phyloP scores from a whole-genome alignment of 92 coral and sea anemone genomes.

The Heteractis magnifica region DNA sequence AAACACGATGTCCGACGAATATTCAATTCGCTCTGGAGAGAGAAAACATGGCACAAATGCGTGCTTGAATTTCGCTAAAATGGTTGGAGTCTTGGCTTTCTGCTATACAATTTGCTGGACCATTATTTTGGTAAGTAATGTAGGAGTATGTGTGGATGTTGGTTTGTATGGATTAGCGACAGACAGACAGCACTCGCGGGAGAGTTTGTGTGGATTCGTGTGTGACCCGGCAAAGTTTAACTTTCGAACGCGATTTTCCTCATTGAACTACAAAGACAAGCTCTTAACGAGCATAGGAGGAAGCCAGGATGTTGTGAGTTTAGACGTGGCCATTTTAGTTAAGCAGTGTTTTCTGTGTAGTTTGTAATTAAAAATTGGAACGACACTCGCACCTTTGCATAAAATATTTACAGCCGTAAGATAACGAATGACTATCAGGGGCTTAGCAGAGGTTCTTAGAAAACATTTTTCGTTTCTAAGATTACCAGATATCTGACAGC shows the following conservation, averaged over 20 bases:
- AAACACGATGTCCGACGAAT: constrained; percentile 74
- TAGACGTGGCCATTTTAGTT: neutral
- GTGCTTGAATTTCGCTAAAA: constrained; percentile 82
- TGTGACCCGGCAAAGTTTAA: too few species aligned
- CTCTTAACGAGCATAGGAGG: neutral
- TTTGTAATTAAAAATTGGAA: neutral
- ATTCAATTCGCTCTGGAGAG: constrained; percentile 41
- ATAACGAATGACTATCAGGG: neutral
- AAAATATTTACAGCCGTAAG: neutral
- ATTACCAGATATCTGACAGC: neutral
- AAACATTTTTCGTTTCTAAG: neutral
- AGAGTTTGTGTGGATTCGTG: neutral
- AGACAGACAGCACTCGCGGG: constrained; percentile 11
- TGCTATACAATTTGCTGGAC: constrained; percentile 90
- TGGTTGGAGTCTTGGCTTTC: constrained; percentile 80
- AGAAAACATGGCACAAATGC: constrained; percentile 53
- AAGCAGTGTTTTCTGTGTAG: neutral
- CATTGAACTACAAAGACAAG: too few species aligned
- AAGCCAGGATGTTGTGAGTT: constrained; percentile 13
- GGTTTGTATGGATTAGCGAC: constrained; percentile 8
- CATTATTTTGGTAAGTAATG: constrained; percentile 72
- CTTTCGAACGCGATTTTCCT: too few species aligned
- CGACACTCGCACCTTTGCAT: neutral
- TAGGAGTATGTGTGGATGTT: neutral
- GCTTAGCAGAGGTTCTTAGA: neutral